phyloP scores from a whole-genome alignment of 2,888 invertebrate species.

The Cosmia trapezina region DNA sequence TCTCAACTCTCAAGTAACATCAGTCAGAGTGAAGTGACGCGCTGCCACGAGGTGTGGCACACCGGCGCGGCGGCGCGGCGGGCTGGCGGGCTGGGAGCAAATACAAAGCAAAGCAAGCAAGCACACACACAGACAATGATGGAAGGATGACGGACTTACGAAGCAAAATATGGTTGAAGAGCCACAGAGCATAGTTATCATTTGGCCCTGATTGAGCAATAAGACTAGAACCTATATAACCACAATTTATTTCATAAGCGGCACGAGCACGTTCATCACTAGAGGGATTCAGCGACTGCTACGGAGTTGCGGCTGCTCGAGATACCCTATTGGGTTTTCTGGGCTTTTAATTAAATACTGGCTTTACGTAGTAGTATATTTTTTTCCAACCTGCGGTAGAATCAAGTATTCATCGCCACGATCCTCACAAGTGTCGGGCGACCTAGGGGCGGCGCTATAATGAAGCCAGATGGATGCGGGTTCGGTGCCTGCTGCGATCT shows the following conservation, averaged over 20 bases:
- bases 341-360: constrained; percentile 1
- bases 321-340: not conserved
- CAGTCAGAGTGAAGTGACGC: constrained; percentile 1
- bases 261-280: constrained; percentile 11
- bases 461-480: constrained; percentile 20
- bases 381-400: not conserved
- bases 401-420: not conserved
- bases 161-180: not conserved
- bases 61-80: not conserved
- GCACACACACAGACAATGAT: not conserved
- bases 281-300: constrained; percentile 9
- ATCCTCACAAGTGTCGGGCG: not conserved
- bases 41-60: constrained; percentile 15
- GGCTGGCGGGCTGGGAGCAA: not conserved
- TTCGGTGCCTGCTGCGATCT: constrained; percentile 29
- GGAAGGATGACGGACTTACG: not conserved
- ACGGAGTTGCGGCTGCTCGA: not conserved
- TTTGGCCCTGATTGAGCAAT: not conserved
- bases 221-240: not conserved
- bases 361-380: not conserved
- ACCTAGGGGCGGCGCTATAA: not conserved
- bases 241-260: constrained; percentile 4
- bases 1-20: constrained; percentile 18
- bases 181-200: not conserved
- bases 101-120: not conserved